These are phyloP conservation scores for Diplazon laetatorius DNA, from an alignment of 2,888 invertebrate genomes.

Conservation along the genomic window DNA sequence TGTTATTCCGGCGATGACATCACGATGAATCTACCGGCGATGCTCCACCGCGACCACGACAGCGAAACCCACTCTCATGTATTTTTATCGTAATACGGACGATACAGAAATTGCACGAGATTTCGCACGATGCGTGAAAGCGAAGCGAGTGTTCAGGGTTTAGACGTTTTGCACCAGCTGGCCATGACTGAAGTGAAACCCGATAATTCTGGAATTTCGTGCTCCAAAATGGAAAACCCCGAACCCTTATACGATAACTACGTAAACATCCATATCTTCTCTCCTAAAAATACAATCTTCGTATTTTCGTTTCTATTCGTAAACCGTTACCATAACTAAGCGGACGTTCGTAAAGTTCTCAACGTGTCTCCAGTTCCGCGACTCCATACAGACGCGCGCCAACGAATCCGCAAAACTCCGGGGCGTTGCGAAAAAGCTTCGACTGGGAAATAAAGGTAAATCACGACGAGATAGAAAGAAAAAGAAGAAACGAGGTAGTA, in stretches of 20 bases:
- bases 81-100: conserved; percentile 12
- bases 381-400: conserved; percentile 31
- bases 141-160: no score
- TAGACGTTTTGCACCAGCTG: no score
- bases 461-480: conserved; percentile 48
- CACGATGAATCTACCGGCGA: conserved; percentile 38
- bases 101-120: background rate
- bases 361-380: background rate
- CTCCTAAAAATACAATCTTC: conserved; percentile 41
- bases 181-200: no score
- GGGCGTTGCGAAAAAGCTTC: conserved; percentile 39
- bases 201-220: no score
- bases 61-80: background rate
- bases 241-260: conserved; percentile 8
- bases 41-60: conserved; percentile 24
- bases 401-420: conserved; percentile 36
- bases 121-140: no score
- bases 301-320: conserved; percentile 17
- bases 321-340: background rate
- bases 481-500: conserved; percentile 44
- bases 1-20: conserved; percentile 43
- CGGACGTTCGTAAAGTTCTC: background rate
- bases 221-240: no score
- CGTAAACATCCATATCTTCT: conserved; percentile 37
- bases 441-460: conserved; percentile 59